phyloP scores from a whole-genome alignment of 2,797 vertebrate genomes.

The Urocyon cinereoargenteus region DNA sequence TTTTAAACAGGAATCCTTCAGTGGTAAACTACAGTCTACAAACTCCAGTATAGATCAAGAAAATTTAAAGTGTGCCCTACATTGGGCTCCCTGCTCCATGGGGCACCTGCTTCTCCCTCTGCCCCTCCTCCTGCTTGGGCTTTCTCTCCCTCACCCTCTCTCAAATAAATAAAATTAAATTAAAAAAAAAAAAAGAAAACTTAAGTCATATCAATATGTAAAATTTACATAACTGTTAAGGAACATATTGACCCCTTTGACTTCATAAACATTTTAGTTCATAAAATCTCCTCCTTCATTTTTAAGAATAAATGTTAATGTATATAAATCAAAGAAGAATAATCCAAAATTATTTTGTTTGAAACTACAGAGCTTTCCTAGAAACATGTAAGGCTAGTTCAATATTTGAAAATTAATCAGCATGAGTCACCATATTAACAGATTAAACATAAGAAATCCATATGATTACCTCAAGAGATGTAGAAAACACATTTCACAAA shows the following conservation, averaged over 20 bases:
- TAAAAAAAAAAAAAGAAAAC: background rate
- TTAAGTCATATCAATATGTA: background rate
- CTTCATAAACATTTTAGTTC: background rate
- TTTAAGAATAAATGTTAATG: constrained; percentile 10
- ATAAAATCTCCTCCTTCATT: background rate
- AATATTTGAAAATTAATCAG: background rate
- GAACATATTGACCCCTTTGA: background rate
- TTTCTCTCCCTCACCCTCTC: no score
- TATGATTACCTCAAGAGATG: background rate
- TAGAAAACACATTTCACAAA: constrained; percentile 35
- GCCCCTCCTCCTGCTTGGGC: no score
- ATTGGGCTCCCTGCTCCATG: no score
- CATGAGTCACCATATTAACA: background rate
- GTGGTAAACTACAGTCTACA: background rate
- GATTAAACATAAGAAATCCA: background rate
- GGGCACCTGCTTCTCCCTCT: no score
- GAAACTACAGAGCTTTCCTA: background rate
- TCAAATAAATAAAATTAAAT: no score
- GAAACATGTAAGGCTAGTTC: background rate
- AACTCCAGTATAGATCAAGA: background rate
- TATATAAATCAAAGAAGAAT: background rate
- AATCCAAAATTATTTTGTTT: background rate
- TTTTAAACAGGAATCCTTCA: constrained; percentile 41
- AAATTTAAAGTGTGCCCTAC: background rate
- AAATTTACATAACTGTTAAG: constrained; percentile 2